These are phyloP conservation scores for Eretmochelys imbricata DNA, from an alignment of 2,113 vertebrate species.

Conservation along the genomic window DNA sequence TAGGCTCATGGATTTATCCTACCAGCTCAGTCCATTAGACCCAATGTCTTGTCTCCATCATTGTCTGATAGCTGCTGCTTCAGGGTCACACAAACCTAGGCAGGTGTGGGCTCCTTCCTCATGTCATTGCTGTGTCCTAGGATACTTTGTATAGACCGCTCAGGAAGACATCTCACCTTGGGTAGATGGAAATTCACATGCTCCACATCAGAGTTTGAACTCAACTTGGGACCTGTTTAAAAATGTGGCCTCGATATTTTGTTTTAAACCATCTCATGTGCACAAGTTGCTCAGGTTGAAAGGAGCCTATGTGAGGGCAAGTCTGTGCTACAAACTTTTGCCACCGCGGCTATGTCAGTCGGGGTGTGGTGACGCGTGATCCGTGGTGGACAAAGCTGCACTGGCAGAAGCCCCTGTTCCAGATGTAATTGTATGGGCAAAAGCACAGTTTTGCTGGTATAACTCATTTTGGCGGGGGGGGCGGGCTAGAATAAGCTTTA, in stretches of 20 bases:
- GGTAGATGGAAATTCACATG: neutral
- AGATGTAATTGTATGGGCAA: neutral
- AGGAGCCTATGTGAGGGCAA: neutral
- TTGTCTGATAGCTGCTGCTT: neutral
- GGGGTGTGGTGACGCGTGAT: neutral
- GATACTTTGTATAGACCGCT: accelerated
- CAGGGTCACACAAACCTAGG: neutral
- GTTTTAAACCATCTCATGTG: neutral
- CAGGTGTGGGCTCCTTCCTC: neutral
- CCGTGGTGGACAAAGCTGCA: neutral
- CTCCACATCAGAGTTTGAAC: neutral
- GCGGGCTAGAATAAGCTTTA: neutral
- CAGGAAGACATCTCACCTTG: neutral
- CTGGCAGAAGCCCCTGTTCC: too few relatives aligned
- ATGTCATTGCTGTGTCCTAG: neutral
- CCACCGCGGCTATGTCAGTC: neutral
- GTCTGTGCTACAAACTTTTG: neutral
- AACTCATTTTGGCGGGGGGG: neutral
- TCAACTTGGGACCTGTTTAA: neutral
- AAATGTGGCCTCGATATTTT: neutral
- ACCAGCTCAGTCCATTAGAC: neutral
- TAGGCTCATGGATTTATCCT: neutral
- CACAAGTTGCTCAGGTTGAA: neutral
- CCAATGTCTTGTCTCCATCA: neutral
- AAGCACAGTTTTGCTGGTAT: neutral